Evolutionary conservation across 1,140 invertebrate genomes (phyloP), one percentile per base, ranked within the genome.

Genomic region (Aphelenchoides besseyi): DNA sequence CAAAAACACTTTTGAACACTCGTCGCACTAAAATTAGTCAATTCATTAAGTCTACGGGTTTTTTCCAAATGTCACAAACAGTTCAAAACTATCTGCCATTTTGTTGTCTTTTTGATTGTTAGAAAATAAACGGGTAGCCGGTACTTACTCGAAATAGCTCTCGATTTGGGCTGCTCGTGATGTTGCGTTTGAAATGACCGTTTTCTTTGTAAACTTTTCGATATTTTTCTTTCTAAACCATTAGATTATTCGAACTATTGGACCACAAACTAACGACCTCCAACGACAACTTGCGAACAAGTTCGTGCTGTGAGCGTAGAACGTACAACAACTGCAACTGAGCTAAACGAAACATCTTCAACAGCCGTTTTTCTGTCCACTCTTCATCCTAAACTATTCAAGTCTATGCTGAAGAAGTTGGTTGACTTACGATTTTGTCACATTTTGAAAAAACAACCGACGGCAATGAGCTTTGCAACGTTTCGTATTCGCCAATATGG

Each of bases 311-410:
- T n/a, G 28, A 62, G 33, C 73, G 41, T 33, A 73, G 28, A 29
- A 73, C 26, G 53, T 73, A 73, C 28, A 61, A 26, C 32, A 73
- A 41, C 9, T 73, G 71, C 18, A 73, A 29, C 33, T 73, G 71
- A 0, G 71, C 26, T 23, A 73, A 30, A 33, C 71, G 71, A 53
- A 73, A 73, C 52, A 73, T 9, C 41, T 73, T 73, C 52, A 73
- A 37, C 32, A 71, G 37, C 33, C 54, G 52, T 5, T 26, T 26
- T 1, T 5, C 30, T 26, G 28, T 72, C 32, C 71, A 73, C 2
- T 32, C 36, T 32, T 66, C 63, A 53, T 66, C 32, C 63, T 66
- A 33, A 66, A 66, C 23, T 3, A 2, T 33, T 9, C 23, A 9
- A 59, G 30, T 36, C 28, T 55, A 29, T 66, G 36, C n/a, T n/a